These are phyloP conservation scores for Xestoiulus laeticollis DNA, from an alignment of 2,888 invertebrate species.

Conservation along the genomic window DNA sequence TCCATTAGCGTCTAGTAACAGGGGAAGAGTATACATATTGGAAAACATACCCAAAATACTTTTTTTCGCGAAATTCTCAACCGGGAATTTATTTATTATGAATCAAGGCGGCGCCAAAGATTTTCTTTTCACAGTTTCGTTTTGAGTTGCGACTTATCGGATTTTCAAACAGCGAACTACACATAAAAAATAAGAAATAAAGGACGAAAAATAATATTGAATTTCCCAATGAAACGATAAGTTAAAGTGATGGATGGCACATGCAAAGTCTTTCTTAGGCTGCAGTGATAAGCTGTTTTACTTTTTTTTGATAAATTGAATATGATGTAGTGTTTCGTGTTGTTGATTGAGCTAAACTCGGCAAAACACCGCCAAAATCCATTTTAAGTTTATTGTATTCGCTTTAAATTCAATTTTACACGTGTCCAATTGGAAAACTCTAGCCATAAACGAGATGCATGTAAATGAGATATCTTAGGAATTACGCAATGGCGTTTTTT, in stretches of 20 bases:
- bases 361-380: not conserved
- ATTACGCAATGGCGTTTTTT: constrained; percentile 22
- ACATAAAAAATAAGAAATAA: constrained; percentile 27
- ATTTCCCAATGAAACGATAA: constrained; percentile 28
- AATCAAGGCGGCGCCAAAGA: constrained; percentile 37
- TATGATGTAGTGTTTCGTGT: constrained; percentile 16
- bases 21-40: not conserved
- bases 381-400: constrained; percentile 18
- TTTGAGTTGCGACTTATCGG: not conserved
- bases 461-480: not conserved
- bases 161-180: not conserved
- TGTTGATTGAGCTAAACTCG: not conserved
- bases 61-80: constrained; percentile 21
- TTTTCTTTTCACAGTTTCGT: constrained; percentile 29
- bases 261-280: not conserved
- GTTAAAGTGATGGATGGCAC: constrained; percentile 33
- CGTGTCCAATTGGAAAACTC: constrained; percentile 31
- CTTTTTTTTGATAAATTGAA: constrained; percentile 13
- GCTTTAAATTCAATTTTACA: constrained; percentile 19
- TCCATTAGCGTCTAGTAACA: constrained; percentile 1
- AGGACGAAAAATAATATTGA: constrained; percentile 21
- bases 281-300: constrained; percentile 8
- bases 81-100: constrained; percentile 37
- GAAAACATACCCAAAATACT: not conserved
- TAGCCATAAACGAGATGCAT: not conserved